Base-by-base conservation (phyloP, 1,140 invertebrate genomes). In the Epicauta chinensis region DNA sequence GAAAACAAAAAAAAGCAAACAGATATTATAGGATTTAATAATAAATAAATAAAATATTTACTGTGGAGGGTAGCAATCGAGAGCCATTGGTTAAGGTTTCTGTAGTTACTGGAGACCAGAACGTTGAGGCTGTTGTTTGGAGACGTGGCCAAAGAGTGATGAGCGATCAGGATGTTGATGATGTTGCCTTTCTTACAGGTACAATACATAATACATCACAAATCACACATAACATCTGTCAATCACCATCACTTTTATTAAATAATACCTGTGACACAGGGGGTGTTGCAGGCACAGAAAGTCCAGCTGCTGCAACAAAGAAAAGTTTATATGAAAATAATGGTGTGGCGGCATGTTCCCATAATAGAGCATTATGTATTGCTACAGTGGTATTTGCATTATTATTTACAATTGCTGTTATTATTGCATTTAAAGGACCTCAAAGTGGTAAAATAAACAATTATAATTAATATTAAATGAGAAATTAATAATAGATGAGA, bases 131-230 rank as follows among this genome's bases (percentile, higher is more conserved):
- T 32, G 72, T 73, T 58, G 67, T 72, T 56, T 75, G 71, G 71
- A 61, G 69, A 53, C 63, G 69, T 16, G 61, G 61, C 44, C 57
- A 58, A 53, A 37, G 54, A 55, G 66, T 67, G 55, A 87, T 87
- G 83, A 86, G 85, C 71, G 89, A 93, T 66, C 87, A 89, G 70
- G 90, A 94, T 79, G 81, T 93, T 61, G 91, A 93, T 71, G 90
- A 94, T 77, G 89, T 91, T 63, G 89, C 90, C 30, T 93, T 93
- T 76, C 75, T 93, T 66, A 92, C 90, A 78, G 90, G 89, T 89
- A 72, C 64, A 64, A 60, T 34, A 7, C 12, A 12, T 34, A 50
- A 62, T 58, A 51, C 49, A 51, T 60, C 60, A 54, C 59, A 67
- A 62, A 63, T 67, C 58, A 67, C 62, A 51, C 59, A 65, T 54